Evolutionary conservation across 2,797 vertebrate species (phyloP), one percentile per base, ranked within the genome.

Genomic region (Acanthurus tractus): DNA sequence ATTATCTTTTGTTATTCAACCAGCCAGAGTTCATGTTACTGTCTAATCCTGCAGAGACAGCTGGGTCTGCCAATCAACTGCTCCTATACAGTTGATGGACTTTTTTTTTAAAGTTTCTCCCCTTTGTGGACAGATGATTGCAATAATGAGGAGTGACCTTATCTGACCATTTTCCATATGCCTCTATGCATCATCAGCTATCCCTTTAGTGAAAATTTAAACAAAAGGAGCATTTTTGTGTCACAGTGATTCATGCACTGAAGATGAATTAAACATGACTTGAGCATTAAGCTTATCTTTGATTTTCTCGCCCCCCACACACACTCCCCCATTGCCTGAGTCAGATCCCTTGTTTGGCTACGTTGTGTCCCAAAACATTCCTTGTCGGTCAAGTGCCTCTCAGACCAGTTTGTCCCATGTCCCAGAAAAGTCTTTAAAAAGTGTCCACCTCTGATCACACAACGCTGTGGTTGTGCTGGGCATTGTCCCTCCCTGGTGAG

Each of bases 311-410:
- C 59, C 61, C 64, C 65, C 5, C 29, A 34, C 29, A 77, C 70
- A 61, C 61, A 71, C 74, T 64, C 72, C 49, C 70, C 58, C 45
- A 11, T 57, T 76, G 67, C 59, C 63, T 84, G 50, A 62, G 59
- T 79, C n/a, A 4, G 57, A 85, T 49, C 54, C 82, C 78, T 85
- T 85, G 86, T 89, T 85, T 87, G 83, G 79, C 69, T 71, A 18
- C 53, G 76, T 76, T 70, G 73, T 76, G 66, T 83, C 82, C 78
- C 73, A 79, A 88, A 91, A 85, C 89, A 94, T 93, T 94, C 93
- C 84, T 90, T 17, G 50, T 67, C 84, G 90, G 92, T 93, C 93
- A 91, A 91, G 79, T 78, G 78, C 46, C 76, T 89, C 91, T 93
- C 89, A 89, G 83, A 84, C 87, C 69, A 23, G 63, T 59, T 52